phyloP scores from a whole-genome alignment of 1,140 invertebrate species.

The Psilanteris sp. region DNA sequence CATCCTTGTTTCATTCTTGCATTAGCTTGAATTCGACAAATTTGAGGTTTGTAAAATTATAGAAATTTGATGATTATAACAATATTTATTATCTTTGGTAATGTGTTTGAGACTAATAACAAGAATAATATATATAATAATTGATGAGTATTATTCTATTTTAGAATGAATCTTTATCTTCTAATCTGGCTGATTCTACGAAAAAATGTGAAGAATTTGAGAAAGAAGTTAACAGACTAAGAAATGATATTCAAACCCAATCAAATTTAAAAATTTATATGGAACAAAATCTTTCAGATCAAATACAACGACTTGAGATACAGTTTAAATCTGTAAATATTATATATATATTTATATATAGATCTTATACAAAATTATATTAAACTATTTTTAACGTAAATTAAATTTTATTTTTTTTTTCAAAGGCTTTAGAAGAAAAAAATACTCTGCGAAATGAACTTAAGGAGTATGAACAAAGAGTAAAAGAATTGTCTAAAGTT shows the following conservation, averaged over 20 bases:
- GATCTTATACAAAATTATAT: too few species aligned
- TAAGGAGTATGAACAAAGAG: conserved; percentile 71
- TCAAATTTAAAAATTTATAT: conserved; percentile 68
- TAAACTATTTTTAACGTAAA: conserved; percentile 3
- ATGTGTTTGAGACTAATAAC: too few species aligned
- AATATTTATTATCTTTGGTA: background rate
- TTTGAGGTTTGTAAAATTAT: conserved; percentile 67
- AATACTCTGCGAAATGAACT: conserved; percentile 67
- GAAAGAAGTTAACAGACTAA: conserved; percentile 65
- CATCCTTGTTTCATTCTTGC: conserved; percentile 45
- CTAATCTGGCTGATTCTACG: conserved; percentile 60
- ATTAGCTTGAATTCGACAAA: conserved; percentile 73
- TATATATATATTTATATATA: conserved; percentile 6
- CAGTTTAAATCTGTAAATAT: conserved; percentile 72
- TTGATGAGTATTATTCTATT: conserved; percentile 49
- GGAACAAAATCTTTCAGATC: conserved; percentile 69
- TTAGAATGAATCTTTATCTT: conserved; percentile 74
- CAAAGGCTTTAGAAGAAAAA: conserved; percentile 70
- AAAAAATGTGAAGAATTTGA: conserved; percentile 71
- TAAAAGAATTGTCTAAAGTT: conserved; percentile 71
- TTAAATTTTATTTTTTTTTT: conserved; percentile 10
- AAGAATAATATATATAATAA: too few species aligned
- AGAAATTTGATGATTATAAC: background rate
- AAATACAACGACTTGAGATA: conserved; percentile 72
- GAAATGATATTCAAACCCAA: conserved; percentile 70